Percentiles rank a stretch among this genome's conserved stretches.
These are phyloP conservation scores for Uropetala carovei DNA, from an alignment of 2,888 invertebrate genomes.

Conservation along the genomic window DNA sequence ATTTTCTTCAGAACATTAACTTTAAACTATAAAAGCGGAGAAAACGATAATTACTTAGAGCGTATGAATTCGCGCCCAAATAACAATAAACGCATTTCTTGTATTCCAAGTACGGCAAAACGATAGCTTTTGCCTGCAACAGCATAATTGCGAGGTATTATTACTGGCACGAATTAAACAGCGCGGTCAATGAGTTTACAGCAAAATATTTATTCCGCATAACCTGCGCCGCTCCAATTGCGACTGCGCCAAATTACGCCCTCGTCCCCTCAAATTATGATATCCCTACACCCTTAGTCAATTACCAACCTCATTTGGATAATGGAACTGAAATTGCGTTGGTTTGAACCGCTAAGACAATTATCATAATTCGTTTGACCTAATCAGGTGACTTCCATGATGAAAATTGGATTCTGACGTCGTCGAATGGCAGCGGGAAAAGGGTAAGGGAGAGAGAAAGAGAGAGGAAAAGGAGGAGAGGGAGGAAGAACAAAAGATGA, in stretches of 20 bases:
- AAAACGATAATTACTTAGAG: too few species aligned
- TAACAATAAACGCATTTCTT: too few species aligned
- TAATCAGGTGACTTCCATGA: slow-evolving; percentile 24
- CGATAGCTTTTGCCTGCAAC: too few species aligned
- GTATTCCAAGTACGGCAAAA: too few species aligned
- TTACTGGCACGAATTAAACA: neutral
- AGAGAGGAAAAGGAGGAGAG: too few species aligned
- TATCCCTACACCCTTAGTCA: slow-evolving; percentile 22
- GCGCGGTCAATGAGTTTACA: neutral
- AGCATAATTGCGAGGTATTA: neutral
- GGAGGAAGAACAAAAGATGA: neutral
- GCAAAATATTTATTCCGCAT: neutral
- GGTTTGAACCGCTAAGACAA: slow-evolving; percentile 46
- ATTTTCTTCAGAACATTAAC: too few species aligned
- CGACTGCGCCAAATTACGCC: neutral
- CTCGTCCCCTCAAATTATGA: neutral
- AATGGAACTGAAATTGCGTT: slow-evolving; percentile 22
- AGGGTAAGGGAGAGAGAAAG: too few species aligned
- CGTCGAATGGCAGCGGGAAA: slow-evolving; percentile 33
- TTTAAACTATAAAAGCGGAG: too few species aligned
- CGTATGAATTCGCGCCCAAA: too few species aligned
- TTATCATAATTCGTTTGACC: slow-evolving; percentile 60
- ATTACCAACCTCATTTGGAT: slow-evolving; percentile 36
- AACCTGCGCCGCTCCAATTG: neutral
- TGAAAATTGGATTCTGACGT: slow-evolving; percentile 48